Evolutionary conservation across 1,140 invertebrate genomes (phyloP), one percentile per base, ranked within the genome.

Genomic region (Rhysida immarginata): DNA sequence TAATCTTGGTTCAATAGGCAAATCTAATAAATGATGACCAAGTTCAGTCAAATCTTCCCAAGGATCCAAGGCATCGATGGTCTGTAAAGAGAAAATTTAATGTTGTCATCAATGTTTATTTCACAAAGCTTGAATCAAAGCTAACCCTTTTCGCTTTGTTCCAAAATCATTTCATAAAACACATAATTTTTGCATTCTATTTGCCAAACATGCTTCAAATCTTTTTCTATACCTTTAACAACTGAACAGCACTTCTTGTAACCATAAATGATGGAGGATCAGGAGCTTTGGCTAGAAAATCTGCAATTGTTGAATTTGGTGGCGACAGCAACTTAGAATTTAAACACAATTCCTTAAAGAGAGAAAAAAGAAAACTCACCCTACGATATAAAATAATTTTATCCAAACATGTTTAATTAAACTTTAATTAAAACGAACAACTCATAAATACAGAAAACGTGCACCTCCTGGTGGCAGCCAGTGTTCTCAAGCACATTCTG

Each of bases 1-100:
- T 14, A 93, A 74, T 62, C 86, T 79, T 1, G 94, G 94, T 59
- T 96, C 88, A 1, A 97, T 74, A 0, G 93, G 89, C 14, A 98
- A 71, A 68, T 97, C 88, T 5, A 92, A 69, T 8, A 98, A 69
- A 63, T 91, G 84, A 58, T 81, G 77, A 1, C 94, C 95, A 2
- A 98, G 72, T 64, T 88, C 82, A 0, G 91, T 96, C 23, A 96
- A 71, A 62, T 87, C 81, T 69, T 88, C 85, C 71, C 80, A 83
- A 0, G 78, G 74, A 60, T 91, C 85, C 14, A 94, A 68, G 1
- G 89, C 87, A 65, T 89, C 85, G 41, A 94, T 84, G 25, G 82
- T 82, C 72, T 87, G 77, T 0, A 69, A 53, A 49, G 44, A 49
- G 5, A 13, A 46, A 23, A 46, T 13, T 46, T 46, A 18, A 16